These are phyloP conservation scores for Delia radicum DNA, from an alignment of 1,140 invertebrate genomes.

Conservation along the genomic window DNA sequence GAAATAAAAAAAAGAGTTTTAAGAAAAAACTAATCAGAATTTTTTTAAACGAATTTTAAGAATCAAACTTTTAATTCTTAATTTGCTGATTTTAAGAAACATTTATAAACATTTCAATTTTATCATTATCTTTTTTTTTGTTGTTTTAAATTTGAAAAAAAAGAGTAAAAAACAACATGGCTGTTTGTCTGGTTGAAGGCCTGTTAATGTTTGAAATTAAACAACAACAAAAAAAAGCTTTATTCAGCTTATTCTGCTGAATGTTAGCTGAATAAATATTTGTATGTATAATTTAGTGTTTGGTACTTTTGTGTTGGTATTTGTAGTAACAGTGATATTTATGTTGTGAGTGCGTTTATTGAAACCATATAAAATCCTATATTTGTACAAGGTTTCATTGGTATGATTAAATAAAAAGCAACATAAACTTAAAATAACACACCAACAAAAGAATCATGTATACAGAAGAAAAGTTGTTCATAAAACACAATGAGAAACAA, in stretches of 20 bases:
- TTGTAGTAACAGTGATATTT: not conserved
- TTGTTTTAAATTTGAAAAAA: not conserved
- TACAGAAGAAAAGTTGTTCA: constrained; percentile 2
- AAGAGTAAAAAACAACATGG: constrained; percentile 7
- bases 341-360: not conserved
- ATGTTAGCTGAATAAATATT: not conserved
- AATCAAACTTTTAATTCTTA: too few relatives aligned
- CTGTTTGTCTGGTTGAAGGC: not conserved
- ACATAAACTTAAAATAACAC: not conserved
- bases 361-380: constrained; percentile 9
- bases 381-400: not conserved
- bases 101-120: too few relatives aligned
- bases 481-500: not conserved
- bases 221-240: not conserved
- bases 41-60: too few relatives aligned
- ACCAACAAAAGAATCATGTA: constrained; percentile 10
- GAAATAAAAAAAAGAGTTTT: too few relatives aligned
- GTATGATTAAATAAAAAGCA: not conserved
- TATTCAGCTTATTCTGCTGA: constrained; percentile 6
- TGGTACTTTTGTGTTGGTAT: not conserved
- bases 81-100: not conserved
- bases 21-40: too few relatives aligned
- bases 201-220: not conserved
- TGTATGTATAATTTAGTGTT: not conserved
- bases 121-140: not conserved